These are phyloP conservation scores for Incurvaria masculella DNA, from an alignment of 2,888 invertebrate genomes.

Conservation along the genomic window DNA sequence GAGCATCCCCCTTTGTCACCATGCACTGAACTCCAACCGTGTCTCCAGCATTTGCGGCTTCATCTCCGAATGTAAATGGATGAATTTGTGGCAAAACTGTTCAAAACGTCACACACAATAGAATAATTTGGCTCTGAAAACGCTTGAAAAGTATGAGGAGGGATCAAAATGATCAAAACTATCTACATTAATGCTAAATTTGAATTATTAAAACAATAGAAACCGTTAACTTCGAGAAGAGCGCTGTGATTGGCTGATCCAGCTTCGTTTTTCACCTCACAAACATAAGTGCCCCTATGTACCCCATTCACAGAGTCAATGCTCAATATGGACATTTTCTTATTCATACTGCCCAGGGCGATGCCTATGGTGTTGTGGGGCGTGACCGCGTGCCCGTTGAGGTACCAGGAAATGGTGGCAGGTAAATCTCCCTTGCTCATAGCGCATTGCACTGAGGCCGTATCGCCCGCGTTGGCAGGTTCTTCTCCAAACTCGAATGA, in stretches of 20 bases:
- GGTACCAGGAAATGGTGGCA: conserved; percentile 69
- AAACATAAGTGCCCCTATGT: conserved; percentile 73
- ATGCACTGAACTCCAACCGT: conserved; percentile 72
- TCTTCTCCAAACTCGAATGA: conserved; percentile 66
- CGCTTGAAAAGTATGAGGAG: background rate
- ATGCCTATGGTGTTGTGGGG: conserved; percentile 56
- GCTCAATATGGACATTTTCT: conserved; percentile 63
- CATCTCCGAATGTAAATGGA: conserved; percentile 74
- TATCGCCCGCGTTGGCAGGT: conserved; percentile 71
- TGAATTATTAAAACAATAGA: conserved; percentile 18
- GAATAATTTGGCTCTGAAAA: background rate
- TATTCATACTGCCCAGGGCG: conserved; percentile 59
- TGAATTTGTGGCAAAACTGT: conserved; percentile 74
- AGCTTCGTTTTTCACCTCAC: conserved; percentile 66
- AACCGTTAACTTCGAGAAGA: conserved; percentile 72
- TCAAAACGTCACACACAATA: conserved; percentile 1
- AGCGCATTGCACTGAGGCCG: conserved; percentile 70
- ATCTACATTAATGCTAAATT: conserved; percentile 18
- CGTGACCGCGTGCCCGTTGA: conserved; percentile 52
- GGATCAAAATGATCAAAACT: conserved; percentile 14
- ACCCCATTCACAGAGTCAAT: conserved; percentile 66
- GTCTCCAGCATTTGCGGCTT: conserved; percentile 74
- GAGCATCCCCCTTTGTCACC: conserved; percentile 76
- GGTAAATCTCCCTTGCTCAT: conserved; percentile 79
- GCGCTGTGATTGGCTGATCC: conserved; percentile 67